Percentiles rank a stretch among this genome's conserved stretches.
Evolutionary conservation across 2,113 vertebrate species (phyloP).

Genomic region (Tauraco erythrolophus): DNA sequence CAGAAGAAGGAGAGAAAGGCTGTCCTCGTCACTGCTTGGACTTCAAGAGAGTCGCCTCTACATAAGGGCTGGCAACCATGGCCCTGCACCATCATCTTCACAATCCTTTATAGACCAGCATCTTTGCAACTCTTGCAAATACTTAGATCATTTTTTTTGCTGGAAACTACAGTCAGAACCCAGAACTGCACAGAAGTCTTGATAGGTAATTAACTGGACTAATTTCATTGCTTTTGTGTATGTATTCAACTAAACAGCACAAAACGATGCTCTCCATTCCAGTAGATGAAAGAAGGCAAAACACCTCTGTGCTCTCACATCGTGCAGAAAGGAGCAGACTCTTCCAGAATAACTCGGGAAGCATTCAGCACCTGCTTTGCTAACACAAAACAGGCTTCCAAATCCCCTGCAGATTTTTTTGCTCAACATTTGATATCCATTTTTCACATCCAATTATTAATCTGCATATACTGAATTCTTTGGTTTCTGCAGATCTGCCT

Average conservation of each 20-base stretch:
- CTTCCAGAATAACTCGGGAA: neutral
- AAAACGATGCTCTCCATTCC: neutral
- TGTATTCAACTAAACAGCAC: neutral
- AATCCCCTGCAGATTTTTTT: conserved; percentile 3
- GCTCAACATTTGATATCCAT: neutral
- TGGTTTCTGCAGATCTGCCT: conserved; percentile 22
- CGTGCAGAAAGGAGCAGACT: neutral
- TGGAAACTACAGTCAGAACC: neutral
- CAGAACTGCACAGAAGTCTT: neutral
- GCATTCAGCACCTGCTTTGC: neutral
- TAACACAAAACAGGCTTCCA: neutral
- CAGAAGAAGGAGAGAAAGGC: neutral
- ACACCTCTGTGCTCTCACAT: neutral
- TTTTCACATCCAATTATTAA: conserved; percentile 54
- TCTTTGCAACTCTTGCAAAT: neutral
- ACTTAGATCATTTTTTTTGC: neutral
- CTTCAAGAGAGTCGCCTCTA: neutral
- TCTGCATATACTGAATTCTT: conserved; percentile 18
- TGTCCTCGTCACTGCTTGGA: neutral
- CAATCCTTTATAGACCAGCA: neutral
- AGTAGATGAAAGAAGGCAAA: neutral
- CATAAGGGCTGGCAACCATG: neutral
- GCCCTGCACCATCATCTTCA: neutral
- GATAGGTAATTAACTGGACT: neutral
- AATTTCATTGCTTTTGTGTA: neutral